Evolutionary conservation across 2,888 invertebrate genomes (phyloP).

Genomic region (Melinaea marsaeus): DNA sequence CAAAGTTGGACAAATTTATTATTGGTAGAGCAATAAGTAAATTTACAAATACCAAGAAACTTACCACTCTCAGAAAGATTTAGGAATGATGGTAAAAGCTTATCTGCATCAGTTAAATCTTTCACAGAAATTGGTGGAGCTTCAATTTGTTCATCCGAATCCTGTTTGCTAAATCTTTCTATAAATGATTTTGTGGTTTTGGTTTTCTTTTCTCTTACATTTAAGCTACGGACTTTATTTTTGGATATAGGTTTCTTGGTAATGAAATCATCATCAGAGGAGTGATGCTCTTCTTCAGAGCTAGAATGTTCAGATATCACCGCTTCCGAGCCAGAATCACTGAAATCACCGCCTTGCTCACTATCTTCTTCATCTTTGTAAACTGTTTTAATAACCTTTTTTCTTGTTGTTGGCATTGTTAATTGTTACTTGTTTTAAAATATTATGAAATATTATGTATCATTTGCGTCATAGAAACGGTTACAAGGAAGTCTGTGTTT

Average conservation of each 20-base stretch:
- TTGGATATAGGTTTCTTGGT: slow-evolving; percentile 34
- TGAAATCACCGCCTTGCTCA: slow-evolving; percentile 63
- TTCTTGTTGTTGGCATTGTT: slow-evolving; percentile 62
- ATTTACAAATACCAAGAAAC: slow-evolving; percentile 28
- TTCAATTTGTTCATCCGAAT: slow-evolving; percentile 39
- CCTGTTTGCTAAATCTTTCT: slow-evolving; percentile 52
- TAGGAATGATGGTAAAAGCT: slow-evolving; percentile 63
- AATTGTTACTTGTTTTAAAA: not conserved
- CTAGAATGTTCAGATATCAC: slow-evolving; percentile 59
- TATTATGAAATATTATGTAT: slow-evolving; percentile 1
- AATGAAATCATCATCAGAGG: slow-evolving; percentile 58
- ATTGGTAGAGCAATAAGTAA: not conserved
- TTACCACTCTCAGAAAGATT: slow-evolving; percentile 75
- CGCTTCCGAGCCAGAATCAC: slow-evolving; percentile 74
- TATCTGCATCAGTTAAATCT: slow-evolving; percentile 68
- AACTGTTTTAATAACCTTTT: slow-evolving; percentile 64
- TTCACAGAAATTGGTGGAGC: slow-evolving; percentile 53
- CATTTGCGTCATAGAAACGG: not conserved
- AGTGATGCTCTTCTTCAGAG: slow-evolving; percentile 50
- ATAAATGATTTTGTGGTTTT: slow-evolving; percentile 53
- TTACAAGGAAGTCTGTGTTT: not conserved
- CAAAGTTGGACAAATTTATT: too few species aligned
- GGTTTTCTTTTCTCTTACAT: slow-evolving; percentile 31
- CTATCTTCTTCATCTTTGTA: slow-evolving; percentile 65
- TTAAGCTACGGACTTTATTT: slow-evolving; percentile 28